Conservation (phyloP, 2,888 invertebrate species). For the Lepidochrysops patricia region DNA sequence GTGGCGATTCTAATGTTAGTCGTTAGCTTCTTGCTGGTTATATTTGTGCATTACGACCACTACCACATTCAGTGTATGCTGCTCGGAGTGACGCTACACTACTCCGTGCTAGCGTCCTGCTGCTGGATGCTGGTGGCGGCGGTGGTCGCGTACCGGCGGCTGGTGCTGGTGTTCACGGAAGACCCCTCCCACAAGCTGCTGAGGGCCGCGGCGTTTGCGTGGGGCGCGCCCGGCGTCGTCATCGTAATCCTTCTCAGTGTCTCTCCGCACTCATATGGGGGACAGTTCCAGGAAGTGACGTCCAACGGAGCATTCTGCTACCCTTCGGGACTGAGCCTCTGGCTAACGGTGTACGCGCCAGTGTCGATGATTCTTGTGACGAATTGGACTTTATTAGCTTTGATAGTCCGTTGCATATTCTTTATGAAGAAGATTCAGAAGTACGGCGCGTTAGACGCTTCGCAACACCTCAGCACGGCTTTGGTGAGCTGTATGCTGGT, state of each 20-base stretch:
- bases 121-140: slow-evolving; percentile 84
- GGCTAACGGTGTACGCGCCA: slow-evolving; percentile 72
- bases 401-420: slow-evolving; percentile 74
- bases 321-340: slow-evolving; percentile 68
- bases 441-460: slow-evolving; percentile 62
- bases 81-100: slow-evolving; percentile 77
- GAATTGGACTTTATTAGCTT: slow-evolving; percentile 73
- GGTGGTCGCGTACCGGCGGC: slow-evolving; percentile 77
- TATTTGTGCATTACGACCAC: slow-evolving; percentile 44
- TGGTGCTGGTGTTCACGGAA: slow-evolving; percentile 78
- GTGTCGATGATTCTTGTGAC: slow-evolving; percentile 64
- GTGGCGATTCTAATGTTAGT: slow-evolving; percentile 63
- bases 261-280: slow-evolving; percentile 59
- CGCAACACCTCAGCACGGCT: slow-evolving; percentile 70
- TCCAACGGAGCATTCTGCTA: slow-evolving; percentile 67
- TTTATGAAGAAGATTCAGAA: slow-evolving; percentile 63
- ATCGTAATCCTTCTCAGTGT: slow-evolving; percentile 65
- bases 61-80: slow-evolving; percentile 66
- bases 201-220: slow-evolving; percentile 77
- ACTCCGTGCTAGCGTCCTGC: slow-evolving; percentile 78
- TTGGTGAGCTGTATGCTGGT: slow-evolving; percentile 75
- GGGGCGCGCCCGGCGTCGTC: slow-evolving; percentile 74
- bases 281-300: slow-evolving; percentile 47
- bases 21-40: slow-evolving; percentile 47
- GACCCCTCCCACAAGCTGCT: slow-evolving; percentile 75